phyloP scores from a whole-genome alignment of 2,113 vertebrate species.

The Zosterops borbonicus region DNA sequence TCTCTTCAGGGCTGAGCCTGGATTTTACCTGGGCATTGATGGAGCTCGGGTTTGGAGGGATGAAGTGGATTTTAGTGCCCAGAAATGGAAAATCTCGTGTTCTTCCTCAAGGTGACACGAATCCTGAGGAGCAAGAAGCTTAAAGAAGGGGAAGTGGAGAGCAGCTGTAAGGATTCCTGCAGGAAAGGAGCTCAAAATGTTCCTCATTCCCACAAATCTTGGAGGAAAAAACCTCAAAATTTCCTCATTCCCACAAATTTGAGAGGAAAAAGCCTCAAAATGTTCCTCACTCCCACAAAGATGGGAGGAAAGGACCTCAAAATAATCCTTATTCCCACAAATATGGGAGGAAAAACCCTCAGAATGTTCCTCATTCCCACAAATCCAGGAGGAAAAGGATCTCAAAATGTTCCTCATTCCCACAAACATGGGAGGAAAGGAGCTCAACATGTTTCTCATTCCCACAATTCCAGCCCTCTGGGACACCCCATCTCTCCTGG shows the following conservation, averaged over 20 bases:
- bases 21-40: background rate
- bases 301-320: fast-evolving
- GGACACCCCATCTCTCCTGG: background rate
- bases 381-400: fast-evolving
- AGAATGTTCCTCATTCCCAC: too few relatives aligned
- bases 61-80: background rate
- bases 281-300: too few relatives aligned
- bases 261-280: background rate
- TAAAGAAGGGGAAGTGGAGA: background rate
- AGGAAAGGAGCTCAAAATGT: background rate
- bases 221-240: background rate
- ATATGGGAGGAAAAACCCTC: fast-evolving
- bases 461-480: background rate
- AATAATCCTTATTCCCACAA: background rate
- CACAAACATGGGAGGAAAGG: background rate
- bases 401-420: background rate
- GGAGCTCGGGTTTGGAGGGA: background rate
- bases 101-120: background rate
- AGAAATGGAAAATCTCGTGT: background rate
- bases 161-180: background rate
- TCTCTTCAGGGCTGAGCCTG: background rate
- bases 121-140: background rate
- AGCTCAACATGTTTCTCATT: too few relatives aligned
- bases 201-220: background rate
- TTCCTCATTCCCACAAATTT: background rate